These are phyloP conservation scores for Phylloscopus collybita DNA, from an alignment of 2,797 vertebrate genomes.

Conservation along the genomic window DNA sequence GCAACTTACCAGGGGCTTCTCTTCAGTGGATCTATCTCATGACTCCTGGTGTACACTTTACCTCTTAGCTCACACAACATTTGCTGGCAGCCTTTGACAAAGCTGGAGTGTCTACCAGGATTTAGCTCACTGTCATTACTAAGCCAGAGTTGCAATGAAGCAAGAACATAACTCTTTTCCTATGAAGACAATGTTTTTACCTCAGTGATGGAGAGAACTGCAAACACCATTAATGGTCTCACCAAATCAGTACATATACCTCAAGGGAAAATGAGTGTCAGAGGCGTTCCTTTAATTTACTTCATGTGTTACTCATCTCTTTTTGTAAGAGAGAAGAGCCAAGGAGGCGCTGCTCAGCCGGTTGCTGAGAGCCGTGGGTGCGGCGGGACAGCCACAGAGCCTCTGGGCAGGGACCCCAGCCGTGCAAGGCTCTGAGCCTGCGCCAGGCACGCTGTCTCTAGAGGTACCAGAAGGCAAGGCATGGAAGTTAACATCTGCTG, in stretches of 20 bases:
- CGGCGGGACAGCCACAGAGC: neutral
- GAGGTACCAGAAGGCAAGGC: neutral
- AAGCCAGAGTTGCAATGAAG: neutral
- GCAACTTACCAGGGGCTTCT: neutral
- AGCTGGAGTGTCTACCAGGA: neutral
- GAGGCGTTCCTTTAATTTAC: neutral
- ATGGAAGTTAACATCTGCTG: neutral
- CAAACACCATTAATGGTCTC: neutral
- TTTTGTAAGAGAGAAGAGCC: neutral
- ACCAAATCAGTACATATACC: neutral
- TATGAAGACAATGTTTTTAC: neutral
- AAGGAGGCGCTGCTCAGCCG: accelerated
- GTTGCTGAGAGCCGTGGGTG: neutral
- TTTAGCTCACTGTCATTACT: neutral
- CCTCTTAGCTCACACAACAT: neutral
- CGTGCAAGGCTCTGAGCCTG: neutral
- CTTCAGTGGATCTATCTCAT: neutral
- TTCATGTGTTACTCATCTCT: neutral
- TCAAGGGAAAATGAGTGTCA: neutral
- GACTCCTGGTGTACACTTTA: accelerated
- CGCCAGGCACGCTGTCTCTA: accelerated
- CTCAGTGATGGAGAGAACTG: neutral
- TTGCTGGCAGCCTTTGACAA: neutral
- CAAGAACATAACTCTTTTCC: neutral
- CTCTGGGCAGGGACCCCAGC: neutral